phyloP scores from a whole-genome alignment of 2,113 vertebrate species.

The Ovis canadensis region DNA sequence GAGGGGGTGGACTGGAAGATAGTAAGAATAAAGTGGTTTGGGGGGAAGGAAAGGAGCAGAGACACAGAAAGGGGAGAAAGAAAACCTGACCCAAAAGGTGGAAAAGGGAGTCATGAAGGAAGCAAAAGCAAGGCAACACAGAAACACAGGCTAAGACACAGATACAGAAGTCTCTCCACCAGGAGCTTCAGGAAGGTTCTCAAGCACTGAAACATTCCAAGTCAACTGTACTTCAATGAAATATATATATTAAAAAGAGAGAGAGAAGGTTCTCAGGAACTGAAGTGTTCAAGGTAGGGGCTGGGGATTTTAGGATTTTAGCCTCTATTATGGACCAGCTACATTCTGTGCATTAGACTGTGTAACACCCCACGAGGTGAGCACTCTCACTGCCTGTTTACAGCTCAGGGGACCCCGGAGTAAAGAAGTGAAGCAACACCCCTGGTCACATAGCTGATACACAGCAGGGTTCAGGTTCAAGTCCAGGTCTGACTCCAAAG shows the following conservation, averaged over 20 bases:
- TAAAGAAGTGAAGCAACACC: neutral
- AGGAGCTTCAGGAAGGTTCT: neutral
- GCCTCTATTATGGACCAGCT: no score
- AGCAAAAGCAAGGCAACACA: neutral
- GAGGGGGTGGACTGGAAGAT: neutral
- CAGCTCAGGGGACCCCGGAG: neutral
- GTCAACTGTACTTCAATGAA: neutral
- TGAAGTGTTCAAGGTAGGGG: no score
- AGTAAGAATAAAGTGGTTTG: neutral
- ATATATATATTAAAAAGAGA: neutral
- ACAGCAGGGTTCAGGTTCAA: neutral
- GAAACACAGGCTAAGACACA: neutral
- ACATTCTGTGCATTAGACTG: neutral
- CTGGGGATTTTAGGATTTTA: neutral
- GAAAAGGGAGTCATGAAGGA: neutral
- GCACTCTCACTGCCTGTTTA: neutral
- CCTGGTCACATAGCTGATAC: neutral
- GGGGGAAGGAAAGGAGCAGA: neutral
- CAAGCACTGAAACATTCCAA: neutral
- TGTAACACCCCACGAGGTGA: neutral
- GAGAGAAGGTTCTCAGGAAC: neutral
- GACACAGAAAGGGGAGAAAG: neutral
- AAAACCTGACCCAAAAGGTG: neutral
- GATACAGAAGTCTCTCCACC: neutral
- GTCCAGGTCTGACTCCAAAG: neutral